These are phyloP conservation scores for Parambassis ranga DNA, from an alignment of 2,797 vertebrate species.

Conservation along the genomic window DNA sequence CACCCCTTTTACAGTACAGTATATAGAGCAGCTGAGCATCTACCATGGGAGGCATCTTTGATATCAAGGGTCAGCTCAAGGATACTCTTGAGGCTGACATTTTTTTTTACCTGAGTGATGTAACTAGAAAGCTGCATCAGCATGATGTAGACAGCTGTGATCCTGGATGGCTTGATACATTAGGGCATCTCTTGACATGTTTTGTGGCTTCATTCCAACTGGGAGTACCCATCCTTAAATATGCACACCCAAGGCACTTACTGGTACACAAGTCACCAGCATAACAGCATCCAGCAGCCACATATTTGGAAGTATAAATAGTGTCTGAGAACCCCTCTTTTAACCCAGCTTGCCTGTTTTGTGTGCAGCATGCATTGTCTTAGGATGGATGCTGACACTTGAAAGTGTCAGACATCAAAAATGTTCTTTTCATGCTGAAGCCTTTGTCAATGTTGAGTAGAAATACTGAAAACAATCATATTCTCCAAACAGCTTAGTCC, in stretches of 20 bases:
- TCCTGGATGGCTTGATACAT: slow-evolving; percentile 23
- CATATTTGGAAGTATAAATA: background rate
- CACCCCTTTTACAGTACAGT: background rate
- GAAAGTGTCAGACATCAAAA: background rate
- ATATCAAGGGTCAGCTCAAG: slow-evolving; percentile 50
- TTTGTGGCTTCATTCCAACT: slow-evolving; percentile 19
- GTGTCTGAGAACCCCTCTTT: background rate
- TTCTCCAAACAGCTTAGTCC: too few species aligned
- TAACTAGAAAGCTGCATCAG: slow-evolving; percentile 46
- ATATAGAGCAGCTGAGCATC: slow-evolving; percentile 14
- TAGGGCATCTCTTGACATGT: background rate
- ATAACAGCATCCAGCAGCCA: slow-evolving; percentile 5
- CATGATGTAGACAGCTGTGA: slow-evolving; percentile 26
- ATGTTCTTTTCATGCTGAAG: background rate
- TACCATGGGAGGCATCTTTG: slow-evolving; percentile 9
- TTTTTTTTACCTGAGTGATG: slow-evolving; percentile 39
- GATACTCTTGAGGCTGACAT: slow-evolving; percentile 28
- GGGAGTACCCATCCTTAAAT: slow-evolving; percentile 31
- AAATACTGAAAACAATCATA: too few species aligned
- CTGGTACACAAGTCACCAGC: slow-evolving; percentile 27
- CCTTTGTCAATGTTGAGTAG: background rate
- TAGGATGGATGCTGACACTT: background rate
- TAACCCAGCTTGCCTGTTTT: too few species aligned
- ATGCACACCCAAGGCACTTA: slow-evolving; percentile 15
- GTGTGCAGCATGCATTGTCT: background rate